Evolutionary conservation across 2,888 invertebrate species (phyloP), one percentile per base, ranked within the genome.

Genomic region (Oegoconia quadripuncta): DNA sequence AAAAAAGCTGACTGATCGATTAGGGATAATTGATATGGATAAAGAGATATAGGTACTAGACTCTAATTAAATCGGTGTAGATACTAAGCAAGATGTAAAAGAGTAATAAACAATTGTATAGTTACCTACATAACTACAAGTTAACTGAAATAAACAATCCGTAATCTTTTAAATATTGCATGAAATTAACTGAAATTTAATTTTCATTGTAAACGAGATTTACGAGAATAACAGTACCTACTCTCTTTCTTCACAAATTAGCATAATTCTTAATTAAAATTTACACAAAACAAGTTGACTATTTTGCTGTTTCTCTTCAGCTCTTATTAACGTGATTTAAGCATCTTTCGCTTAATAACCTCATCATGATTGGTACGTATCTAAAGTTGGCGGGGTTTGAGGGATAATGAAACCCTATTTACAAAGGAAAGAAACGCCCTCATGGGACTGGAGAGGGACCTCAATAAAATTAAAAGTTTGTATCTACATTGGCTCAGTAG

Each of bases 211-310:
- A 49, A 58, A 50, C 35, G 50, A 52, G 55, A 52, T 63, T 58
- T 59, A 52, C 26, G 26, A 26, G 60, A 8, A 18, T 56, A 41
- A 33, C 41, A 28, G 40, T 35, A 42, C 33, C 50, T 48, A 50
- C 48, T 47, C 40, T 46, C 48, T n/a, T n/a, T 45, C 46, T 34
- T 52, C 49, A 48, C 28, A 55, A 66, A 75, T 76, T 72, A 64
- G 39, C 74, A 74, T 74, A 67, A 68, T 51, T 62, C 49, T 41
- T 59, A 64, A 72, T 73, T 64, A 65, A 65, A 64, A 67, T 68
- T 63, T 65, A 60, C 59, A 45, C 42, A 41, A 37, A 16, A 16
- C 16, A 34, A 15, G 15, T 34, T 25, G 11, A 3, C 26, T 16
- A 16, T 8, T 34, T 26, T 16, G 16, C 16, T 16, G 20, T 32